Conservation (phyloP, 2,888 invertebrate species). For the Thymelicus sylvestris region DNA sequence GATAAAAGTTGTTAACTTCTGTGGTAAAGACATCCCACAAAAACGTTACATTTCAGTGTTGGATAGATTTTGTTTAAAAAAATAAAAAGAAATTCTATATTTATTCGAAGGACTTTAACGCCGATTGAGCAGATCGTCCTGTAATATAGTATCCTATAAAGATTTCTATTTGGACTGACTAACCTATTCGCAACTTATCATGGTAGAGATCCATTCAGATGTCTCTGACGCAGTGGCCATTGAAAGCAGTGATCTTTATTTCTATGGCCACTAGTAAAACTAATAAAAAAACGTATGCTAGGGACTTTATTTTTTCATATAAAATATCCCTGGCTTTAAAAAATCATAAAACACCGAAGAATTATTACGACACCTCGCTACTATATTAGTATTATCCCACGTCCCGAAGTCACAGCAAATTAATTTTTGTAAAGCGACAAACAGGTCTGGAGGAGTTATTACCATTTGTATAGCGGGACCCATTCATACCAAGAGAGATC, state of each 20-base stretch:
- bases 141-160: background rate
- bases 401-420: slow-evolving; percentile 65
- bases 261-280: background rate
- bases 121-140: too few species aligned
- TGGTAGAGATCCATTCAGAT: background rate
- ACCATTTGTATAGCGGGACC: slow-evolving; percentile 72
- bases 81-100: too few species aligned
- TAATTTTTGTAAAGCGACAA: slow-evolving; percentile 61
- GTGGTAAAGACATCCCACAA: too few species aligned
- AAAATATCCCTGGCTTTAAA: background rate
- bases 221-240: background rate
- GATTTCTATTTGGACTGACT: background rate
- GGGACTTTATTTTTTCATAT: background rate
- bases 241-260: background rate
- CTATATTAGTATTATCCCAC: slow-evolving; percentile 8
- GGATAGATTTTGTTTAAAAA: too few species aligned
- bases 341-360: slow-evolving; percentile 22
- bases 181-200: background rate
- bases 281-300: background rate
- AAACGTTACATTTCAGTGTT: too few species aligned
- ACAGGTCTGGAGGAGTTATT: slow-evolving; percentile 71
- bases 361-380: slow-evolving; percentile 22
- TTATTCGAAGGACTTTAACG: too few species aligned
- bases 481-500: slow-evolving; percentile 52
- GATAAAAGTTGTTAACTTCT: too few species aligned